Conservation (phyloP, 2,888 invertebrate genomes). For the Hybos culiciformis region DNA sequence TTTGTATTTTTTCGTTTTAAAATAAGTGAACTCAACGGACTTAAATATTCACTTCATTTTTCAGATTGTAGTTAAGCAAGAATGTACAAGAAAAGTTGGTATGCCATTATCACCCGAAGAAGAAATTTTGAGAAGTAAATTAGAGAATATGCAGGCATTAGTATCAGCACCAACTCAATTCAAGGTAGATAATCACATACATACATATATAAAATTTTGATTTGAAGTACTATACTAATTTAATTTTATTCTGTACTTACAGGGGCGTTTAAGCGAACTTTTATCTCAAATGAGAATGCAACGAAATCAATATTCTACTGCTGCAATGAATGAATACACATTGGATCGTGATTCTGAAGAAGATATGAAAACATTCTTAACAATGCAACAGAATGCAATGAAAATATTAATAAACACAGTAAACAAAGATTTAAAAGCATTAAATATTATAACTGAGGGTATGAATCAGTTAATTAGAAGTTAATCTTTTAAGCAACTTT, state of each 20-base stretch:
- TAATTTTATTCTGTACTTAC: constrained; percentile 6
- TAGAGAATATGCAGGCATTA: constrained; percentile 76
- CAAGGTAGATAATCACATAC: constrained; percentile 44
- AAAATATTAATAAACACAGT: constrained; percentile 72
- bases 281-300: constrained; percentile 74
- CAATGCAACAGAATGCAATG: constrained; percentile 80
- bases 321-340: constrained; percentile 56
- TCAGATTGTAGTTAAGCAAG: constrained; percentile 76
- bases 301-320: constrained; percentile 44
- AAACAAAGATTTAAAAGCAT: constrained; percentile 61
- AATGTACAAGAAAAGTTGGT: constrained; percentile 76
- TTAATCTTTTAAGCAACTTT: no score
- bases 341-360: constrained; percentile 62
- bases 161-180: constrained; percentile 86
- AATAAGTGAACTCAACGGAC: no score
- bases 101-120: constrained; percentile 80
- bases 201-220: not conserved
- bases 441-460: constrained; percentile 66
- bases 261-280: constrained; percentile 83
- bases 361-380: constrained; percentile 62
- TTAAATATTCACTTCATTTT: constrained; percentile 12
- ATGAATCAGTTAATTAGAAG: constrained; percentile 44
- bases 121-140: constrained; percentile 70
- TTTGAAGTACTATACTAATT: not conserved
- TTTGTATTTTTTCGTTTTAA: not conserved